phyloP scores from a whole-genome alignment of 2,113 vertebrate genomes.

The Colistium nudipinnis region DNA sequence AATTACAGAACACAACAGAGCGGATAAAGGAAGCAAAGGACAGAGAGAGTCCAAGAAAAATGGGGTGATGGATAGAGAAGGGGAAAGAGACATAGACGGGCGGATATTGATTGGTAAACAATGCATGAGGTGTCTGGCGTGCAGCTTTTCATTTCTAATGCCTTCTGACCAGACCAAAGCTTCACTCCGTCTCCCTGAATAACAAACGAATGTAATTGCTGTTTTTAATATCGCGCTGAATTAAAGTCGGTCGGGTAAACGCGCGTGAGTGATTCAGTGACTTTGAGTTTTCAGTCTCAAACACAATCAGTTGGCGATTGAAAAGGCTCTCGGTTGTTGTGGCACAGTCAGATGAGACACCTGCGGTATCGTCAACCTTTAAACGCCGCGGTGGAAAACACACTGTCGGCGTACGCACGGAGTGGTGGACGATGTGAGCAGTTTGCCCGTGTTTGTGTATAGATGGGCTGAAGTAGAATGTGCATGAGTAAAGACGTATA shows the following conservation, averaged over 20 bases:
- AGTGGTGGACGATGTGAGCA: too few species aligned
- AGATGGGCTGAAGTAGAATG: too few species aligned
- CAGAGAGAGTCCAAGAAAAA: background rate
- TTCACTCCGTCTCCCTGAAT: slow-evolving; percentile 18
- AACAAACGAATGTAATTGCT: slow-evolving; percentile 16
- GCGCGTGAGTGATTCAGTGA: background rate
- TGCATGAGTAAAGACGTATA: background rate
- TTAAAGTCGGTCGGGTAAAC: slow-evolving; percentile 11
- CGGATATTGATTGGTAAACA: slow-evolving; percentile 69
- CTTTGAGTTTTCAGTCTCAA: background rate
- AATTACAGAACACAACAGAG: background rate
- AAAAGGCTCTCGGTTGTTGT: background rate
- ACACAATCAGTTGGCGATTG: background rate
- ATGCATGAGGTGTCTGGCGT: slow-evolving; percentile 66
- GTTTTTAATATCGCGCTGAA: slow-evolving; percentile 22
- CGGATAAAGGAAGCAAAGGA: slow-evolving; percentile 2
- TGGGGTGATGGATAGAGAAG: background rate
- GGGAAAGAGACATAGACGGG: slow-evolving; percentile 41
- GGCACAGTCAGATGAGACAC: background rate
- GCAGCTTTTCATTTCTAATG: slow-evolving; percentile 51
- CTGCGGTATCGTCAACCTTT: too few species aligned
- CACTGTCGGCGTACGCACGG: too few species aligned
- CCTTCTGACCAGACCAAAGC: slow-evolving; percentile 37
- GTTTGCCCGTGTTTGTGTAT: too few species aligned
- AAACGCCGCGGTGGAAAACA: too few species aligned